Conservation (phyloP, 2,113 vertebrate genomes). For the Tapirus terrestris region DNA sequence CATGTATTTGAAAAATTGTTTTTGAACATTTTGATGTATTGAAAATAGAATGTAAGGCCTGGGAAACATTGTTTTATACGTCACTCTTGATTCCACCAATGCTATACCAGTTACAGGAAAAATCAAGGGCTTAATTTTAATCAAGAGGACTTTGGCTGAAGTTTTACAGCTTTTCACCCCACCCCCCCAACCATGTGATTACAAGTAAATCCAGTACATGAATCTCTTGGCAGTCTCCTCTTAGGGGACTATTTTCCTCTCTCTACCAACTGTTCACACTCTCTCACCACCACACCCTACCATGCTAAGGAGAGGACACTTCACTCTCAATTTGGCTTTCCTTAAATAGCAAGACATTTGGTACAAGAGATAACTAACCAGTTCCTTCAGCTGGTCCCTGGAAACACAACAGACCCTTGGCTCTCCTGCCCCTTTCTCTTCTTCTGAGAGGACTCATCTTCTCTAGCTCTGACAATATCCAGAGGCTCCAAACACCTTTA, state of each 20-base stretch:
- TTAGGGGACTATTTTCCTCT: accelerated
- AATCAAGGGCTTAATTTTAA: not conserved
- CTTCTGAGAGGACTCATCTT: not conserved
- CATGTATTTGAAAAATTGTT: not conserved
- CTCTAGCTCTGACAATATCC: not conserved
- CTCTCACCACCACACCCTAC: too few species aligned
- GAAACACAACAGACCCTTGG: not conserved
- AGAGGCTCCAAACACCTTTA: not conserved
- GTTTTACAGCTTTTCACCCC: not conserved
- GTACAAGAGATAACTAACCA: not conserved
- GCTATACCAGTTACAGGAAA: not conserved
- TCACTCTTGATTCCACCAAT: not conserved
- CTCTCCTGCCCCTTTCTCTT: not conserved
- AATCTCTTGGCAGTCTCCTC: not conserved
- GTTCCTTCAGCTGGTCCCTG: not conserved
- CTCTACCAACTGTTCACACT: not conserved
- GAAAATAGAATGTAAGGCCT: not conserved
- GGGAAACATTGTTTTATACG: not conserved
- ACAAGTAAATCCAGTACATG: not conserved
- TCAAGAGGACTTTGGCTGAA: not conserved
- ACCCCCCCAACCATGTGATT: accelerated
- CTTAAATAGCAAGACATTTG: not conserved
- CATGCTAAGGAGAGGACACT: not conserved
- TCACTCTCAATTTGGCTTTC: not conserved
- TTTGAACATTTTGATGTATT: not conserved